Base-by-base conservation (phyloP, 1,140 invertebrate species). In the Agrypnia vestita region DNA sequence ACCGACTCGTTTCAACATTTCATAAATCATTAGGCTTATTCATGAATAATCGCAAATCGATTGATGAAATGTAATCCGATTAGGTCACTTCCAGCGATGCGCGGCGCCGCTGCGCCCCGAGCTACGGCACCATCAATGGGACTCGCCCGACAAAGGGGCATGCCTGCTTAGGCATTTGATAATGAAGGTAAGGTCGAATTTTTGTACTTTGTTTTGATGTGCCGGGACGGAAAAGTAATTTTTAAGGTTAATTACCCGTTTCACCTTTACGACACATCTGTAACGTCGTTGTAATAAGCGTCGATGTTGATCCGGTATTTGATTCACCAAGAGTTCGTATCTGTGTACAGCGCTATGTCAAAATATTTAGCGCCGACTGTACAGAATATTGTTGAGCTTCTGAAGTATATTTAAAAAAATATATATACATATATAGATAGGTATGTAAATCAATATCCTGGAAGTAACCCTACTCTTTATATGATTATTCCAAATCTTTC, bases 251-350 rank as follows among this genome's bases (percentile, higher is more conserved):
- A 51, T 51, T 51, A 51, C 49, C n/a, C 10, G 19, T 64, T 64
- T 64, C 61, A 64, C 61, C 61, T 64, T 64, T 64, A 43, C 13
- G 35, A 64, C 35, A 35, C 13, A 17, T 64, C 35, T 64, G 10
- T 8, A 19, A 10, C 8, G 0, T 9, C n/a, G n/a, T 51, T 9
- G 49, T 64, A 35, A 3, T 21, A 62, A 62, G 25, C 25, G 25
- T 17, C 21, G 17, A 35, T 35, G 21, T 19, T 19, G 21, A 25
- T 62, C 59, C 59, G 61, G 61, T 64, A 13, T 64, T 8, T n/a
- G 25, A 64, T 51, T 51, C 49, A 13, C 49, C 1, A 35, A 35
- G 25, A 3, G 25, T 35, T 1, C 25, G 6, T 6, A 35, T 35
- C 25, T 35, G n/a, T n/a, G n/a, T n/a, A 35, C 1, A 35, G 1